Evolutionary conservation across 1,140 invertebrate species (phyloP).

Genomic region (Halotydeus destructor): DNA sequence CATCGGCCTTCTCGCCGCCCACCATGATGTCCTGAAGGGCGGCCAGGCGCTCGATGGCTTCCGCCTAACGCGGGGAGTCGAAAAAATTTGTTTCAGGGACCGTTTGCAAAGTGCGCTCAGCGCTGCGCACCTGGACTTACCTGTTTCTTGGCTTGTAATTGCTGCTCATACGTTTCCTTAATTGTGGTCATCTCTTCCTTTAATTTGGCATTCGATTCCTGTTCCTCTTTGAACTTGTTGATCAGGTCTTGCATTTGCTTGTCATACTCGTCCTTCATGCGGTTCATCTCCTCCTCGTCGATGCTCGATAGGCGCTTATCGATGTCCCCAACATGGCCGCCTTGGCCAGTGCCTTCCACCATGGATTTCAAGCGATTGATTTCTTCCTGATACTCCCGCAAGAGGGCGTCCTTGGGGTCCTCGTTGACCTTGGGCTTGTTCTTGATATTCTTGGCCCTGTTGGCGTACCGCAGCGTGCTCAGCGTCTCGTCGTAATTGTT

Average conservation of each 20-base stretch:
- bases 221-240: constrained; percentile 33
- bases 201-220: constrained; percentile 33
- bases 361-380: constrained; percentile 48
- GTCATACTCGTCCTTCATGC: constrained; percentile 27
- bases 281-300: constrained; percentile 6
- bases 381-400: constrained; percentile 69
- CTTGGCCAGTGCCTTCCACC: not conserved
- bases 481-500: constrained; percentile 77
- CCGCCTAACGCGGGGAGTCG: too few species aligned
- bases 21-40: constrained; percentile 49
- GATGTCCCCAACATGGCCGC: too few species aligned
- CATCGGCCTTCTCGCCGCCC: constrained; percentile 51
- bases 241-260: constrained; percentile 31
- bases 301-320: too few species aligned
- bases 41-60: constrained; percentile 31
- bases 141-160: too few species aligned
- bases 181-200: constrained; percentile 35
- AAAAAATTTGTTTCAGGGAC: too few species aligned
- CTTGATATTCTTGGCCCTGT: constrained; percentile 76
- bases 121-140: too few species aligned
- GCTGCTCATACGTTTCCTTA: constrained; percentile 33
- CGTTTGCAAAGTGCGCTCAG: too few species aligned
- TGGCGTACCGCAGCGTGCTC: constrained; percentile 60
- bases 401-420: constrained; percentile 72
- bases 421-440: constrained; percentile 84